A percentile compares a stretch with the other conserved stretches of the same genome.
Conservation (phyloP, 2,113 vertebrate species). For the Tupaia chinensis region DNA sequence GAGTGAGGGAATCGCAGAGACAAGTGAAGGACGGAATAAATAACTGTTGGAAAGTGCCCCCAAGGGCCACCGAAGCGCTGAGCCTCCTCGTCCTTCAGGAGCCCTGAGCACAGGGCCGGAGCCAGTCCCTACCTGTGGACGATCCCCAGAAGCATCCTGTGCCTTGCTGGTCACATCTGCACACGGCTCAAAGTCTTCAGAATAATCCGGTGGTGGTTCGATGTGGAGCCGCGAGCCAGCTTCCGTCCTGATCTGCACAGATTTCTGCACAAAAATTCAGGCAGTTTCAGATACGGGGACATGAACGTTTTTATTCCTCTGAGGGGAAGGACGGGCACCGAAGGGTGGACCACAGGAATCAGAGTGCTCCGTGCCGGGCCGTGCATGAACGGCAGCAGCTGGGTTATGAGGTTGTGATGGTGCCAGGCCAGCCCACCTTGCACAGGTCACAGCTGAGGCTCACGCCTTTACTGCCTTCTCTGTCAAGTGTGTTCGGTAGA, state of each 20-base stretch:
- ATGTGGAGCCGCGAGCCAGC: slow-evolving; percentile 88
- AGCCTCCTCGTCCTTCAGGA: neutral
- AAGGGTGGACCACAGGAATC: neutral
- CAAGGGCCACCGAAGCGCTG: rapidly evolving
- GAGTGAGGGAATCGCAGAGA: neutral
- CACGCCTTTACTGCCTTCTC: neutral
- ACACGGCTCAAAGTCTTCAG: slow-evolving; percentile 92
- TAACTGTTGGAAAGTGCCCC: neutral
- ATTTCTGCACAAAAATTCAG: slow-evolving; percentile 87
- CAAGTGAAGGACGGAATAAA: neutral
- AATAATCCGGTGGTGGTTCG: slow-evolving; percentile 88
- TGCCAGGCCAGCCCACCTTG: rapidly evolving
- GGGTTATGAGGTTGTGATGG: too few relatives aligned
- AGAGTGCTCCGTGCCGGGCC: neutral
- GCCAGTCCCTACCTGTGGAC: slow-evolving; percentile 81
- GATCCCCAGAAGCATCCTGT: slow-evolving; percentile 44
- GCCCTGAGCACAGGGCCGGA: neutral
- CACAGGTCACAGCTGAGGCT: rapidly evolving
- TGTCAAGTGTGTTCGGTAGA: neutral
- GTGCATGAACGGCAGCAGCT: rapidly evolving
- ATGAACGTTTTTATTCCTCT: neutral
- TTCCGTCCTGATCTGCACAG: slow-evolving; percentile 94
- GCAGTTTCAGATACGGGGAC: neutral
- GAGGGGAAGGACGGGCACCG: neutral
- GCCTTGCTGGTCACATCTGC: slow-evolving; percentile 88